Evolutionary conservation across 2,113 vertebrate genomes (phyloP).

Genomic region (Chloropsis hardwickii): DNA sequence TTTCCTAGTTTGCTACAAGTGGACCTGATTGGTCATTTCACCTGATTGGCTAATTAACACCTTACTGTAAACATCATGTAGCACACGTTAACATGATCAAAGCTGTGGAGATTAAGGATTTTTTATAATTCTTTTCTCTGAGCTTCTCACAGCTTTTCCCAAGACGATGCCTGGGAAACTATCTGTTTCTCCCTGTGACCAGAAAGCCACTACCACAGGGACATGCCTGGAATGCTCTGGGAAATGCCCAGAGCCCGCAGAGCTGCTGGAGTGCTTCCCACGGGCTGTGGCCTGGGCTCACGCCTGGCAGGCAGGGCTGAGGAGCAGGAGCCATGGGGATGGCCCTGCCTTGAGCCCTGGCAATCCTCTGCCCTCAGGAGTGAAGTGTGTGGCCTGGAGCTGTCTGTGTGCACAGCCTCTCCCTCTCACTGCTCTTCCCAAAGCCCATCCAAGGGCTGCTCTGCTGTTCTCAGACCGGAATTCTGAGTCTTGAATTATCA

Average conservation of each 20-base stretch:
- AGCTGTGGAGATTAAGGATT: no score
- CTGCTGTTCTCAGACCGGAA: background rate
- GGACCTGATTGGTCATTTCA: no score
- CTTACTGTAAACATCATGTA: no score
- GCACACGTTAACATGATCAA: no score
- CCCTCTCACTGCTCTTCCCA: background rate
- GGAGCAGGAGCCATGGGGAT: background rate
- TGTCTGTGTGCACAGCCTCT: background rate
- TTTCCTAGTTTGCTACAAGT: no score
- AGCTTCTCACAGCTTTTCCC: no score
- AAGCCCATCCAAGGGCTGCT: background rate
- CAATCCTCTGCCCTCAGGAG: background rate
- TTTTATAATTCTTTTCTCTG: no score
- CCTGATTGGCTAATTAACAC: no score
- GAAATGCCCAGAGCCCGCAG: background rate
- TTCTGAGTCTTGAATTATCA: background rate
- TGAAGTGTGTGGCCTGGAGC: background rate
- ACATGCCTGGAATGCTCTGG: background rate
- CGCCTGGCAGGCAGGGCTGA: background rate
- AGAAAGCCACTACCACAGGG: no score
- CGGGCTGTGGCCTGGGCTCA: background rate
- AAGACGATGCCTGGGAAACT: no score
- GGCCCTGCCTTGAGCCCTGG: background rate
- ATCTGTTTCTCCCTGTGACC: no score
- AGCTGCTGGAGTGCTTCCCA: background rate